A percentile compares a stretch with the other conserved stretches of the same genome.
These are phyloP conservation scores for Odocoileus hemionus DNA, from an alignment of 2,113 vertebrate genomes.

Conservation along the genomic window DNA sequence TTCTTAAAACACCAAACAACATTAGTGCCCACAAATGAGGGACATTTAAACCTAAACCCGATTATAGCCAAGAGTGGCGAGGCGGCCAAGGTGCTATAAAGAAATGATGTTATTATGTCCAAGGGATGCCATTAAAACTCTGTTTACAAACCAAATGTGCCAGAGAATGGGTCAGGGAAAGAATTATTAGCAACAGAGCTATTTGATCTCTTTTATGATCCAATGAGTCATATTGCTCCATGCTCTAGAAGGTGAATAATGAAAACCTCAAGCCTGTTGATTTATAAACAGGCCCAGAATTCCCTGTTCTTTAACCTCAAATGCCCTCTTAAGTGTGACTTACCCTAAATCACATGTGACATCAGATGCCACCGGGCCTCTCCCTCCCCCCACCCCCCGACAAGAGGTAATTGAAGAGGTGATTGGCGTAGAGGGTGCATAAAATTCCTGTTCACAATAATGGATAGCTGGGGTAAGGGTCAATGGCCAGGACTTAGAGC, in stretches of 20 bases:
- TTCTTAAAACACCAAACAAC: constrained; percentile 69
- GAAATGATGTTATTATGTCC: constrained; percentile 80
- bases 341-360: constrained; percentile 79
- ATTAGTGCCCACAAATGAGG: constrained; percentile 76
- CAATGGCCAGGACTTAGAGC: constrained; percentile 52
- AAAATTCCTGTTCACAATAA: constrained; percentile 71
- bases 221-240: constrained; percentile 80
- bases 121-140: constrained; percentile 84
- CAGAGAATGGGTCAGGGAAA: constrained; percentile 82
- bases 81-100: constrained; percentile 74
- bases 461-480: constrained; percentile 70
- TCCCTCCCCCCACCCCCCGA: constrained; percentile 62
- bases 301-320: constrained; percentile 82
- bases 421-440: constrained; percentile 71
- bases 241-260: constrained; percentile 81
- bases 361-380: constrained; percentile 72
- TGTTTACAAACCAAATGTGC: constrained; percentile 84
- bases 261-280: constrained; percentile 80
- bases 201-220: constrained; percentile 86
- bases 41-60: constrained; percentile 67
- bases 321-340: constrained; percentile 80
- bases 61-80: constrained; percentile 54
- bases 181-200: constrained; percentile 84
- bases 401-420: constrained; percentile 74
- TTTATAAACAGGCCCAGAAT: constrained; percentile 80